These are phyloP conservation scores for Thereva nobilitata DNA, from an alignment of 2,888 invertebrate species.

Conservation along the genomic window DNA sequence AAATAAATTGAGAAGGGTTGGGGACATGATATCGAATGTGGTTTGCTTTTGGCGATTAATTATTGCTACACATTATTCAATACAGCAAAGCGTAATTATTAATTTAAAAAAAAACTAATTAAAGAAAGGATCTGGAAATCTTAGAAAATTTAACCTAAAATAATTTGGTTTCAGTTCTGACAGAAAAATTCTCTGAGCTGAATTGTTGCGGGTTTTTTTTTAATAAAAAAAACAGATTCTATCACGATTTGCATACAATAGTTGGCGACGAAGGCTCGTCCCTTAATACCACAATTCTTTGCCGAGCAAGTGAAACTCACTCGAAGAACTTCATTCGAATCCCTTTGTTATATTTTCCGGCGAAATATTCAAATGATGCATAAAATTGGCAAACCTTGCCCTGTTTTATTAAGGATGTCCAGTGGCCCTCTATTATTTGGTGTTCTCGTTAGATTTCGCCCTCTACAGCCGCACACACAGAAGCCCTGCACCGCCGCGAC, in stretches of 20 bases:
- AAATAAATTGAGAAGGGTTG: too few relatives aligned
- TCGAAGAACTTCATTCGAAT: constrained; percentile 30
- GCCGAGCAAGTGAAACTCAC: constrained; percentile 2
- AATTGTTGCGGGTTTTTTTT: constrained; percentile 31
- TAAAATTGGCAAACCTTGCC: constrained; percentile 37
- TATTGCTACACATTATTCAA: too few relatives aligned
- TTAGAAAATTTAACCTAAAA: too few relatives aligned
- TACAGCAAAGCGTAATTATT: too few relatives aligned
- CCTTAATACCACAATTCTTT: constrained; percentile 16
- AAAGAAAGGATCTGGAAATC: too few relatives aligned
- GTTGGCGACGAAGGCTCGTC: constrained; percentile 16
- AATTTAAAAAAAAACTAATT: too few relatives aligned
- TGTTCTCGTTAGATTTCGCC: not conserved
- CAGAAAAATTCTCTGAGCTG: too few relatives aligned
- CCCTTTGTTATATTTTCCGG: constrained; percentile 40
- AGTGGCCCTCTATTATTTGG: constrained; percentile 21
- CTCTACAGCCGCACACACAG: not conserved
- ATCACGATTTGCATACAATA: constrained; percentile 41
- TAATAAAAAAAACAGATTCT: constrained; percentile 40
- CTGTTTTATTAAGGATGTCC: constrained; percentile 24
- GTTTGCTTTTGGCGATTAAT: too few relatives aligned
- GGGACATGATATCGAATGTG: too few relatives aligned
- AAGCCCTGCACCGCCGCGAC: constrained; percentile 24
- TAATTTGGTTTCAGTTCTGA: too few relatives aligned
- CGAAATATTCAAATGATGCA: constrained; percentile 42